These are phyloP conservation scores for Peromyscus californicus DNA, from an alignment of 2,113 vertebrate genomes.

Conservation along the genomic window DNA sequence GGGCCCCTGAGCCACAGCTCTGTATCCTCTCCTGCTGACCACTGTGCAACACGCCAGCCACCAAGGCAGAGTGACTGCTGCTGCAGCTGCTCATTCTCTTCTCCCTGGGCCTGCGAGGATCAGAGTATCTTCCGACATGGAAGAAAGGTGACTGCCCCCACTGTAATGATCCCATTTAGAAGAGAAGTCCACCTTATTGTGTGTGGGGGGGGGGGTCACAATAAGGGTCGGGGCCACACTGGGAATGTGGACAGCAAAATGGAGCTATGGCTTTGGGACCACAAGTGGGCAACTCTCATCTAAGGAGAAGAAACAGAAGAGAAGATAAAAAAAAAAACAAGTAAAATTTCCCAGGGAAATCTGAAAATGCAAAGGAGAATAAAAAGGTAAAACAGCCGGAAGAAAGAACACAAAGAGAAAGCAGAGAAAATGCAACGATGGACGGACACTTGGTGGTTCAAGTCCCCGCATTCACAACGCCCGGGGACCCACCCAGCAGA, in stretches of 20 bases:
- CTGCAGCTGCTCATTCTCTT: not conserved
- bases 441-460: accelerated
- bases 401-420: not conserved
- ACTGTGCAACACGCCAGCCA: no score
- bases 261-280: not conserved
- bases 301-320: not conserved
- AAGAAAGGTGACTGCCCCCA: not conserved
- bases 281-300: not conserved
- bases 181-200: not conserved
- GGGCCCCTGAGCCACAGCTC: not conserved
- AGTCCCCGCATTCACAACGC: accelerated
- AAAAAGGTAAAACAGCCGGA: not conserved
- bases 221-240: not conserved
- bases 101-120: not conserved
- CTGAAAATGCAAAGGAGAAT: not conserved
- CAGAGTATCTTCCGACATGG: not conserved
- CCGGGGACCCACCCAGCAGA: no score
- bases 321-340: not conserved
- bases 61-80: not conserved
- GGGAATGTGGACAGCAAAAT: not conserved
- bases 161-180: not conserved
- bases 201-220: no score
- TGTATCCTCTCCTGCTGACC: not conserved
- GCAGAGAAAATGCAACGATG: not conserved
- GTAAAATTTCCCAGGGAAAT: not conserved